Evolutionary conservation across 2,113 vertebrate genomes (phyloP).

Genomic region (Xyrauchen texanus): DNA sequence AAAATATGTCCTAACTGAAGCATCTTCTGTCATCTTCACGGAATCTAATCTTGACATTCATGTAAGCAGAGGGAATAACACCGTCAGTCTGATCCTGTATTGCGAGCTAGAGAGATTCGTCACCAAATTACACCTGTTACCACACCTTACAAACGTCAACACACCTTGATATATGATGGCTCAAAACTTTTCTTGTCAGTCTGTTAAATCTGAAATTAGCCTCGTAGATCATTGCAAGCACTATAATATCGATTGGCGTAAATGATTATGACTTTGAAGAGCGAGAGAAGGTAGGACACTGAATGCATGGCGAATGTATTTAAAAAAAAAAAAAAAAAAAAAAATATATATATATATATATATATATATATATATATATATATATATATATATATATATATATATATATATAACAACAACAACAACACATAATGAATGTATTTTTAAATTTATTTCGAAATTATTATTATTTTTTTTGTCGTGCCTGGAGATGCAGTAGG

Average conservation of each 20-base stretch:
- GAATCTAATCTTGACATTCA: slow-evolving; percentile 5
- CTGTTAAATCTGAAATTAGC: neutral
- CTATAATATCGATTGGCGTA: neutral
- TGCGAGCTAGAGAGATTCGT: neutral
- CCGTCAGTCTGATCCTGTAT: neutral
- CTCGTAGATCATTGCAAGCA: neutral
- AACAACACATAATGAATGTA: too few relatives aligned
- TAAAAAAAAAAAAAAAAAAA: too few relatives aligned
- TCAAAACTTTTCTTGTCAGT: neutral
- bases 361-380: too few relatives aligned
- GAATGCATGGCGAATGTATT: neutral
- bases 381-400: too few relatives aligned
- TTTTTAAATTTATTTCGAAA: too few relatives aligned
- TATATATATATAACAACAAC: too few relatives aligned
- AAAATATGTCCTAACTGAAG: neutral
- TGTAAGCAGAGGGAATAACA: neutral
- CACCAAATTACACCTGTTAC: neutral
- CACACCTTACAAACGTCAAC: slow-evolving; percentile 25
- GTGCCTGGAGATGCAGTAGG: too few relatives aligned
- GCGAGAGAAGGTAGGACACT: slow-evolving; percentile 6
- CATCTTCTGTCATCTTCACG: too few relatives aligned
- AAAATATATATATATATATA: too few relatives aligned
- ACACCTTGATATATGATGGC: neutral
- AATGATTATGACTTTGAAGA: slow-evolving; percentile 6
- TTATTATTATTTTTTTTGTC: too few relatives aligned